These are phyloP conservation scores for Bucco capensis DNA, from an alignment of 2,113 vertebrate species.

Conservation along the genomic window DNA sequence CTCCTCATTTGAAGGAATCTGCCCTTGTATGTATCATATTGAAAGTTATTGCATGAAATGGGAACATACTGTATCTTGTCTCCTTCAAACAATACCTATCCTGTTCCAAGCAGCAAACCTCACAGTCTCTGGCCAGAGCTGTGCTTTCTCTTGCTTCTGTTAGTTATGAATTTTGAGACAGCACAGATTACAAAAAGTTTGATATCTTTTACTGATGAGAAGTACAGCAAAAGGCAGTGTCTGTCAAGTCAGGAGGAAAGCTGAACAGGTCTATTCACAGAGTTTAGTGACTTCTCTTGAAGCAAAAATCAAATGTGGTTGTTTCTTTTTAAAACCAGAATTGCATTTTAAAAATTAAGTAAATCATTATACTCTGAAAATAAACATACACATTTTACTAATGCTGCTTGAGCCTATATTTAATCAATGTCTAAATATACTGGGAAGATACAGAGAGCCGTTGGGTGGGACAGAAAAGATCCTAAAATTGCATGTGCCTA, in stretches of 20 bases:
- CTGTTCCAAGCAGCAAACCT: not conserved
- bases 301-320: not conserved
- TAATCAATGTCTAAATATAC: not conserved
- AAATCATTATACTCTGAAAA: not conserved
- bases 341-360: not conserved
- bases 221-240: not conserved
- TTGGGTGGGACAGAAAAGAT: not conserved
- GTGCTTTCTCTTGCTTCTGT: not conserved
- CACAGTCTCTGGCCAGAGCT: not conserved
- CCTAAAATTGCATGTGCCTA: not conserved
- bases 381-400: not conserved
- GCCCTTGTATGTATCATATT: not conserved
- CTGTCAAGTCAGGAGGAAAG: not conserved
- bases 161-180: not conserved
- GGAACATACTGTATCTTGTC: not conserved
- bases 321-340: not conserved
- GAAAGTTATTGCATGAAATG: not conserved
- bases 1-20: not conserved
- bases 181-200: not conserved
- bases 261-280: not conserved
- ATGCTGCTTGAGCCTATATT: not conserved
- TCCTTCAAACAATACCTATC: not conserved
- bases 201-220: not conserved
- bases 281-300: not conserved
- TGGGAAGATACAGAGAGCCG: not conserved